These are phyloP conservation scores for Cynoglossus semilaevis DNA, from an alignment of 2,113 vertebrate genomes.

Conservation along the genomic window DNA sequence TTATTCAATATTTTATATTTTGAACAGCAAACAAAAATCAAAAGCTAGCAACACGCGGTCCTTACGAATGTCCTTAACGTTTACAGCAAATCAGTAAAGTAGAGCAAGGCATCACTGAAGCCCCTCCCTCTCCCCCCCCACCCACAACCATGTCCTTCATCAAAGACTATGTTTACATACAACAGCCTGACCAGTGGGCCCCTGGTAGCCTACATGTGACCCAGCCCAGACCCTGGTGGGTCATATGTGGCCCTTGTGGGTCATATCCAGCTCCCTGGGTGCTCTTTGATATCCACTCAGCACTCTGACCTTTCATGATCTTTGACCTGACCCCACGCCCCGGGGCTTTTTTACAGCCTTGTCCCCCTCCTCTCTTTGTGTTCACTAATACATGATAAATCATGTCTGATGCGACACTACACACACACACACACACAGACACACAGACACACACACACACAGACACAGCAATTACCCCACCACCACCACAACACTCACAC, in stretches of 20 bases:
- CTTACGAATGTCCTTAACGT: no score
- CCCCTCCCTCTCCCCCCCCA: conserved; percentile 43
- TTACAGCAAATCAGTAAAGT: no score
- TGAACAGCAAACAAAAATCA: no score
- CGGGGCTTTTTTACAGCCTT: conserved; percentile 54
- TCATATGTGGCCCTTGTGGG: conserved; percentile 56
- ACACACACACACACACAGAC: conserved; percentile 2
- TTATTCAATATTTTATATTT: no score
- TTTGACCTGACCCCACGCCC: conserved; percentile 62
- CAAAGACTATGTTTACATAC: conserved; percentile 41
- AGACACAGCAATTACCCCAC: conserved; percentile 44
- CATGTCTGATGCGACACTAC: conserved; percentile 65
- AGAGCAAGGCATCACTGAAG: conserved; percentile 61
- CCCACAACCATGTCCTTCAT: conserved; percentile 30
- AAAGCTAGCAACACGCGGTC: no score
- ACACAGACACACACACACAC: conserved; percentile 20
- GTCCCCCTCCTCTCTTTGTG: conserved; percentile 47
- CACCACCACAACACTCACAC: conserved; percentile 50
- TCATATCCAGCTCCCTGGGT: conserved; percentile 70
- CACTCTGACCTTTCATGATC: conserved; percentile 67
- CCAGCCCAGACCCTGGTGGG: no score
- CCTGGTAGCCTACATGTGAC: conserved; percentile 56
- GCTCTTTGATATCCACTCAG: conserved; percentile 76
- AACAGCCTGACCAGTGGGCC: conserved; percentile 67
- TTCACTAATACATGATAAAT: conserved; percentile 82